Base-by-base conservation (phyloP, 2,888 invertebrate genomes). In the Limulus polyphemus region DNA sequence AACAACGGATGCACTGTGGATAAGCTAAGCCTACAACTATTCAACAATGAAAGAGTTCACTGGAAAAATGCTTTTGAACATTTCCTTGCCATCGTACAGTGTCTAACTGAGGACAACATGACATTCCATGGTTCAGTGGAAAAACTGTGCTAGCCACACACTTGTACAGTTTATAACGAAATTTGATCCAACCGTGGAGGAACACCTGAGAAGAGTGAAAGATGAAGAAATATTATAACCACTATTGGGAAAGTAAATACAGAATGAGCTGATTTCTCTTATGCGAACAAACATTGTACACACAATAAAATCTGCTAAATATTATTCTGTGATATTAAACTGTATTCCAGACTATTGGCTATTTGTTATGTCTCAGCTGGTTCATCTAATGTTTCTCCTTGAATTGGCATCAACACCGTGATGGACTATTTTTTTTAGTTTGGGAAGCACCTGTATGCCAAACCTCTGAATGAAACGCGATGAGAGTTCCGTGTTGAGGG, bases 251-350 rank as follows among this genome's bases (percentile, higher is more conserved):
- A 70, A 72, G 63, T 61, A 68, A 60, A 73, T 73, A 65, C 72
- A 72, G 71, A 73, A 73, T 69, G 71, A 74, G 69, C 67, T 73
- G 68, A 73, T 73, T 65, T 62, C 69, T 61, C 65, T 72, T 61
- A 69, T 73, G 47, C 71, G 68, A 64, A 68, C 69, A 57, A 65
- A 69, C 67, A 69, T 72, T 62, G 60, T 71, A 63, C 64, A 64
- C 55, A 51, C 57, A 49, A 65, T 67, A 57, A 68, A 69, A 63
- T 64, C 62, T 60, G 68, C 70, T 11, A 71, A 70, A 66, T 72
- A 32, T 32, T 32, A 5, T 32, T 32, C 5, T 32, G 32, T 32
- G 5, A 32, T 32, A 5, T 5, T 32, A 11, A 68, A 70, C 62
- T 71, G 69, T 59, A 70, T 70, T 49, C 65, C 71, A 58, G 73